These are phyloP conservation scores for Brienomyrus brachyistius DNA, from an alignment of 2,113 vertebrate species.

Conservation along the genomic window DNA sequence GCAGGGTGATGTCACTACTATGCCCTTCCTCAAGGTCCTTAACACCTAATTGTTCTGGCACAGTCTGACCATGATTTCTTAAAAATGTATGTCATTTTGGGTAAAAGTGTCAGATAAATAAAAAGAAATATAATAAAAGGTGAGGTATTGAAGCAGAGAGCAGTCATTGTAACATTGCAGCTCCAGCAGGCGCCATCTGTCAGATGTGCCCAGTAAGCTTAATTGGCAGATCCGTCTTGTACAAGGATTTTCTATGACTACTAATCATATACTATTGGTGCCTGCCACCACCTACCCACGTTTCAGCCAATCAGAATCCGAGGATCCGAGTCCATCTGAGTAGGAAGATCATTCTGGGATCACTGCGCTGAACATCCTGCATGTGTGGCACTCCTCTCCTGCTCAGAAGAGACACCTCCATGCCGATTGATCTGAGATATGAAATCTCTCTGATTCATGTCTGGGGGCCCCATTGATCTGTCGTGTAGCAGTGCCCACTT, in stretches of 20 bases:
- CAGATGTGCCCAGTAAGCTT: neutral
- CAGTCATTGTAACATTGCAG: neutral
- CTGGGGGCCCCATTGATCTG: neutral
- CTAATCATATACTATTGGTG: slow-evolving; percentile 36
- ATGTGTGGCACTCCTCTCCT: neutral
- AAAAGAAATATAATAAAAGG: neutral
- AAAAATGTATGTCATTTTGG: neutral
- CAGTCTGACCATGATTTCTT: neutral
- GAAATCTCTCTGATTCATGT: neutral
- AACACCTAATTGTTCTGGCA: neutral
- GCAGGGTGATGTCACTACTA: neutral
- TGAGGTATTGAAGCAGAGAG: neutral
- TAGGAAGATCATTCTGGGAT: neutral
- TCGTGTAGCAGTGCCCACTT: neutral
- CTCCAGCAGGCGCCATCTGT: neutral
- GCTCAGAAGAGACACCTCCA: neutral
- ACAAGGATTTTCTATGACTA: slow-evolving; percentile 44
- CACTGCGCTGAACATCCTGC: neutral
- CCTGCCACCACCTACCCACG: slow-evolving; percentile 14
- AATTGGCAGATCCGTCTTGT: slow-evolving; percentile 36
- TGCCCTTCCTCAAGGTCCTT: neutral
- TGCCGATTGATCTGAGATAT: neutral
- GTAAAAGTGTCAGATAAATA: neutral
- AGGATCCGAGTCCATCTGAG: neutral
- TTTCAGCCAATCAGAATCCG: slow-evolving; percentile 24